Evolutionary conservation across 2,113 vertebrate species (phyloP), one percentile per base, ranked within the genome.

Genomic region (Cepphus grylle): DNA sequence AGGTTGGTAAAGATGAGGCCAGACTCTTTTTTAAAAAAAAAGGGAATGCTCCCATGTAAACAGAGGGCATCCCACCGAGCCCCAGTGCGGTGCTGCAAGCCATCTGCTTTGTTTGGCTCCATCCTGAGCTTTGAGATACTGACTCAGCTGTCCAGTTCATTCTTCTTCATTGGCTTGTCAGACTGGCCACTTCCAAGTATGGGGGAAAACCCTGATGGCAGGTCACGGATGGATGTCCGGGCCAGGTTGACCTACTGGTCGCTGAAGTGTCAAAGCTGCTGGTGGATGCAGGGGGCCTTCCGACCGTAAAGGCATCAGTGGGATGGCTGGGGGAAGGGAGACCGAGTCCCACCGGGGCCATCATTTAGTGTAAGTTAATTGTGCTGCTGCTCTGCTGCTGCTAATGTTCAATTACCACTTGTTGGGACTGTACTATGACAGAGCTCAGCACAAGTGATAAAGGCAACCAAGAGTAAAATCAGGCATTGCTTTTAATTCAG

Each of bases 301-400:
- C 36, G 65, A 11, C 5, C 29, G 12, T 27, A 42, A 71, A 71
- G 9, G 4, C 5, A 9, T 34, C 0, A 0, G 4, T 7, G 4
- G 17, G 20, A 52, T 43, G 29, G 16, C 40, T 47, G 55, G n/a
- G 40, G 25, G 13, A 73, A 69, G 43, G 21, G 16, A 58, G 16
- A 19, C 3, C 1, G 4, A 55, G 9, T 70, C 36, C 23, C 40
- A n/a, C 27, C 2, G 10, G 23, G 12, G 12, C 7, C 38, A 58
- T n/a, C 73, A 49, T 22, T 56, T 58, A 47, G 17, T 2, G 0
- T 30, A 32, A 66, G 6, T 55, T 86, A 70, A 73, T 62, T 65
- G 47, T 61, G 12, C 20, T 4, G 1, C 29, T 80, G 47, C 43
- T 81, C 26, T 42, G 55, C 53, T 56, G 52, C 55, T 78, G 45